phyloP scores from a whole-genome alignment of 2,888 invertebrate genomes.

The Lamellibrachia columna region DNA sequence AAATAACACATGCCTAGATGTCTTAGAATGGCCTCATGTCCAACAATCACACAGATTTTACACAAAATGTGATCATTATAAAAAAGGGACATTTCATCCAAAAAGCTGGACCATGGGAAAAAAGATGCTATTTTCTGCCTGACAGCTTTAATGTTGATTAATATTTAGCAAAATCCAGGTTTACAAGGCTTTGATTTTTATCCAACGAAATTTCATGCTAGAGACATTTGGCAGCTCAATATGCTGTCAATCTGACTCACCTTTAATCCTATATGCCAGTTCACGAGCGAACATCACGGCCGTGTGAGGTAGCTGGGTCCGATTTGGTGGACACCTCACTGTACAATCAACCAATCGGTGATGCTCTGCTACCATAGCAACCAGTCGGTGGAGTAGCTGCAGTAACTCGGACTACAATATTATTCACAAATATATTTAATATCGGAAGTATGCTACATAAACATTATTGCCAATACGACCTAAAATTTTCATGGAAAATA shows the following conservation, averaged over 20 bases:
- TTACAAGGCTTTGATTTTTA: not conserved
- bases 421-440: not conserved
- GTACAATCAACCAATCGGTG: not conserved
- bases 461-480: not conserved
- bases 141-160: no score
- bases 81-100: no score
- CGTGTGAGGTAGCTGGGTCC: not conserved
- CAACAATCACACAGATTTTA: no score
- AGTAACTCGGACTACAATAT: not conserved
- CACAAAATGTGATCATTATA: no score
- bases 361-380: slow-evolving; percentile 2
- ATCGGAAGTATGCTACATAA: not conserved
- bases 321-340: not conserved
- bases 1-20: no score
- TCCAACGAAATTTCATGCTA: not conserved
- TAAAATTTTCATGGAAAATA: no score
- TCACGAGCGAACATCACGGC: not conserved
- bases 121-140: no score
- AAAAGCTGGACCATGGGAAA: no score
- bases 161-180: not conserved
- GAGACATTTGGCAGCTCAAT: not conserved
- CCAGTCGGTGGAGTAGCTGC: not conserved
- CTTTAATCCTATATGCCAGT: not conserved
- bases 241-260: not conserved
- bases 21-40: no score